These are phyloP conservation scores for Tauraco hartlaubi DNA, from an alignment of 2,797 vertebrate species.

Conservation along the genomic window DNA sequence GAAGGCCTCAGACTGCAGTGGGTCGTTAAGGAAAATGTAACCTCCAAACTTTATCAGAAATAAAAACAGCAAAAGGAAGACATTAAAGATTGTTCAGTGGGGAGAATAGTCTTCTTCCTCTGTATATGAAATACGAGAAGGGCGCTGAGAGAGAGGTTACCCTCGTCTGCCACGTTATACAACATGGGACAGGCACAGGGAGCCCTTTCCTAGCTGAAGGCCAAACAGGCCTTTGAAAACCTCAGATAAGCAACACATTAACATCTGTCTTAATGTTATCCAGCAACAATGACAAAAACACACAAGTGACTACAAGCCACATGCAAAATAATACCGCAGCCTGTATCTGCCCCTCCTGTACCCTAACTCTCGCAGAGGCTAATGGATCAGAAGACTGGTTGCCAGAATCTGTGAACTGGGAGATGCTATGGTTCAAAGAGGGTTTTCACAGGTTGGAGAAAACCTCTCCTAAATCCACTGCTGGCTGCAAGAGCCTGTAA, in stretches of 20 bases:
- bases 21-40: neutral
- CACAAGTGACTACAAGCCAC: neutral
- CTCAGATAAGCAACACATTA: neutral
- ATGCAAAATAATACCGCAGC: neutral
- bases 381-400: neutral
- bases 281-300: neutral
- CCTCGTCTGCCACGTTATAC: neutral
- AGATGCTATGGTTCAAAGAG: too few relatives aligned
- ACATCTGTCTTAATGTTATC: neutral
- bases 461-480: too few relatives aligned
- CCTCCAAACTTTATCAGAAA: neutral
- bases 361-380: neutral
- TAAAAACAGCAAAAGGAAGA: neutral
- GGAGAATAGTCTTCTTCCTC: neutral
- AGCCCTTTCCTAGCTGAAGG: neutral
- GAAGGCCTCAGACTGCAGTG: neutral
- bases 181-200: neutral
- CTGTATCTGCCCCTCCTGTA: neutral
- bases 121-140: neutral
- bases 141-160: neutral
- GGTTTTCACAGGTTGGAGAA: too few relatives aligned
- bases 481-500: too few relatives aligned
- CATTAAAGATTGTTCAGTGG: neutral
- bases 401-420: too few relatives aligned
- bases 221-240: neutral